Evolutionary conservation across 2,797 vertebrate genomes (phyloP), one percentile per base, ranked within the genome.

Genomic region (Hydrophis major): DNA sequence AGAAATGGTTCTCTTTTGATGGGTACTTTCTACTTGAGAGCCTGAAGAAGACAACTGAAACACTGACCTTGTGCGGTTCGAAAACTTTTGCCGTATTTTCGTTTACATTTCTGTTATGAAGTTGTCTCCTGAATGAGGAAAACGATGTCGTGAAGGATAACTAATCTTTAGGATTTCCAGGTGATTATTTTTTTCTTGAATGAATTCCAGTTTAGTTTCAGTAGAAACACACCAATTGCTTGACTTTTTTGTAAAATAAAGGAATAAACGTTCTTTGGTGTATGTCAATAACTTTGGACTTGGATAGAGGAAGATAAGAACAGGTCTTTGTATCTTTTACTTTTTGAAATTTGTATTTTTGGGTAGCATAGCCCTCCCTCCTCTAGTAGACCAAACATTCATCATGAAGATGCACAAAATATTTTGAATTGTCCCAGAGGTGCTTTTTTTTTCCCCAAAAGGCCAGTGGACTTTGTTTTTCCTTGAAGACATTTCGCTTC

Each of bases 1-100:
- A 86, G 3, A 0, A 20, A 32, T 63, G 32, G 0, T 32, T 57
- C 0, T 11, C 1, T 28, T n/a, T 27, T 13, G 0, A 20, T 22
- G 16, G 3, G 47, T 61, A 56, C 63, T 86, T 91, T 93, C 42
- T 13, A 28, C 22, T 6, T 0, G 0, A 61, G 83, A 69, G 60
- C 18, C 18, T 47, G 14, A 55, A 56, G 42, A 32, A 12, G 32
- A 16, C 32, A 18, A 0, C 12, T 47, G 56, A 28, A 32, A 32
- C 16, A 32, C 16, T 1, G 53, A 22, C 61, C 57, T 42, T 27
- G 18, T 3, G 22, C 20, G 56, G 50, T 87, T 13, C 27, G 56
- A 83, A 83, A 25, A 28, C 12, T 18, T 12, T 32, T 50, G 11
- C 57, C 0, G 18, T 1, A 0, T 18, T 57, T 37, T n/a, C 2